phyloP scores from a whole-genome alignment of 2,888 invertebrate species.

The Tenthredo notha region DNA sequence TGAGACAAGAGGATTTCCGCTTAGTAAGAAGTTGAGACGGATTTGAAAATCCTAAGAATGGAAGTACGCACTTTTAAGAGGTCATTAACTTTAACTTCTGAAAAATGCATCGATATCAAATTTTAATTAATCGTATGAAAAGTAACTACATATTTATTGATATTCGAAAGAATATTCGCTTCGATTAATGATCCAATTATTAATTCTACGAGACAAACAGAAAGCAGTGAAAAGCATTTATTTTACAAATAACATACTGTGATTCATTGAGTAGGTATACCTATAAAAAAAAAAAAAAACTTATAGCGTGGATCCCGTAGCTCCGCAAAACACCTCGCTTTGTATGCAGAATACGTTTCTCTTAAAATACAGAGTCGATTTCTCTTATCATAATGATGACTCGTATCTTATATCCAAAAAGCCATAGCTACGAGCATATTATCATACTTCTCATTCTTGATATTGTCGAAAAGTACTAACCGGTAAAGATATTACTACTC shows the following conservation, averaged over 20 bases:
- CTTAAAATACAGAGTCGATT: conserved; percentile 13
- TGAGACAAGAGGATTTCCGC: not conserved
- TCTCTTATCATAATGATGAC: conserved; percentile 42
- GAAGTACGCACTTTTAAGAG: not conserved
- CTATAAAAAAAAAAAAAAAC: not conserved
- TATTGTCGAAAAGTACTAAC: not conserved
- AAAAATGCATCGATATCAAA: not conserved
- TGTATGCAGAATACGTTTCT: conserved; percentile 40
- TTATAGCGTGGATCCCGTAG: not conserved
- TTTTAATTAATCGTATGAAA: not conserved
- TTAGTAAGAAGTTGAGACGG: not conserved
- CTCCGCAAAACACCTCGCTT: conserved; percentile 31
- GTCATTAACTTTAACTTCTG: not conserved
- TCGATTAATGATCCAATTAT: not conserved
- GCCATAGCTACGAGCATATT: not conserved
- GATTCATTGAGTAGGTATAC: not conserved
- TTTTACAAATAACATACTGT: not conserved
- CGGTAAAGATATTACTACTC: not conserved
- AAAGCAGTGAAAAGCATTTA: not conserved
- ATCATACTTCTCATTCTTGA: conserved; percentile 10
- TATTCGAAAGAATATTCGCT: not conserved
- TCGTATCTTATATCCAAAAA: conserved; percentile 33
- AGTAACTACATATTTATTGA: not conserved
- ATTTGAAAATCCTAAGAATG: not conserved
- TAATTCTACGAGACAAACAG: not conserved